Evolutionary conservation across 2,113 vertebrate genomes (phyloP).

Genomic region (Prochilodus magdalenae): DNA sequence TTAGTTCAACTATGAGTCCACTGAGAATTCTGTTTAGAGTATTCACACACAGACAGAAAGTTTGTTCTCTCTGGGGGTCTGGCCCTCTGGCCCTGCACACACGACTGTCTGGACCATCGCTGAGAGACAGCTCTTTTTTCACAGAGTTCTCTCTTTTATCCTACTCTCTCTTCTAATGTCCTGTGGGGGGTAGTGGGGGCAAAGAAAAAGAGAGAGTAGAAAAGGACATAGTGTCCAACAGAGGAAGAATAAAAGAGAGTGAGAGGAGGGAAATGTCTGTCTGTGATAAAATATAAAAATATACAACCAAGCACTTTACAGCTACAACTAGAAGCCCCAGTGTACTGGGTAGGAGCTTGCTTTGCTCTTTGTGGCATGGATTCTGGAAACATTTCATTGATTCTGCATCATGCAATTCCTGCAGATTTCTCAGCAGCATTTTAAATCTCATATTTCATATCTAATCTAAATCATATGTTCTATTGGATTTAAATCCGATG

Average conservation of each 20-base stretch:
- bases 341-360: no score
- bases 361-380: no score
- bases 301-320: no score
- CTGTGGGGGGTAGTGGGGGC: not conserved
- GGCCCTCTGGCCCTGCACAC: slow-evolving; percentile 69
- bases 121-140: slow-evolving; percentile 41
- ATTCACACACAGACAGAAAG: slow-evolving; percentile 41
- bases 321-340: no score
- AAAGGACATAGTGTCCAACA: not conserved
- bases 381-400: no score
- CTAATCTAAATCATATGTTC: no score
- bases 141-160: not conserved
- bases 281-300: no score
- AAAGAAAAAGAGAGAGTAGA: not conserved
- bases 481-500: no score
- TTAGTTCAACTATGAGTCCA: slow-evolving; percentile 57
- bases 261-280: not conserved
- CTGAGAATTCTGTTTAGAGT: slow-evolving; percentile 59
- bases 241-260: not conserved
- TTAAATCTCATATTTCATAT: no score
- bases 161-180: not conserved
- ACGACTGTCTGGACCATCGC: slow-evolving; percentile 58
- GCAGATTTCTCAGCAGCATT: no score
- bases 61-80: slow-evolving; percentile 50
- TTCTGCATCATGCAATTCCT: no score